phyloP scores from a whole-genome alignment of 2,113 vertebrate genomes.

The Sapayoa aenigma region DNA sequence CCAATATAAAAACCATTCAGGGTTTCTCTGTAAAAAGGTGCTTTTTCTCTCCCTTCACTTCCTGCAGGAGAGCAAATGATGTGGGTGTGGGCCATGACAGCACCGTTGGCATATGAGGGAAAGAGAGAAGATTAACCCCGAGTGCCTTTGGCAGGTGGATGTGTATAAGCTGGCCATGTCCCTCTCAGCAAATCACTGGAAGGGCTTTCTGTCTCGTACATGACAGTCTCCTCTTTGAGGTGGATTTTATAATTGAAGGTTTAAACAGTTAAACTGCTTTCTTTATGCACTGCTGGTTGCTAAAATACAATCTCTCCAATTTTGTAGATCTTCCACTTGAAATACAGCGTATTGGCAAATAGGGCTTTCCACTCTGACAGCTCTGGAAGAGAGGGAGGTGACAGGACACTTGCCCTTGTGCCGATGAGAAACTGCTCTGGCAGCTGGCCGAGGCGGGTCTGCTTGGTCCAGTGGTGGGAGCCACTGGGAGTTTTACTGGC shows the following conservation, averaged over 20 bases:
- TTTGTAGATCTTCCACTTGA: slow-evolving; percentile 3
- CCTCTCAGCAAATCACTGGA: fast-evolving
- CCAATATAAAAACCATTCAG: not conserved
- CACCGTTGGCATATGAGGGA: no score
- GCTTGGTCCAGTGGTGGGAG: not conserved
- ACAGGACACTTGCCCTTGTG: not conserved
- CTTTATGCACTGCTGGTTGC: slow-evolving; percentile 49
- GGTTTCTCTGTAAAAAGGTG: not conserved
- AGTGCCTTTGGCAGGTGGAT: not conserved
- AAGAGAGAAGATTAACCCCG: fast-evolving
- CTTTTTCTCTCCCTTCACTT: not conserved
- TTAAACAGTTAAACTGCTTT: slow-evolving; percentile 13
- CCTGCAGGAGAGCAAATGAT: not conserved
- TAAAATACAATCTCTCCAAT: slow-evolving; percentile 34
- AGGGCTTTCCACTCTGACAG: not conserved
- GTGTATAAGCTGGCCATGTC: fast-evolving
- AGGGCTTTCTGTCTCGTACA: not conserved
- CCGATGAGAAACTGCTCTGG: fast-evolving
- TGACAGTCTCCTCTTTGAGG: not conserved
- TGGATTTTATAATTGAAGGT: not conserved
- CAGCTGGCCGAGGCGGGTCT: not conserved
- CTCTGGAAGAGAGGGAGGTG: not conserved
- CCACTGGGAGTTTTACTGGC: not conserved
- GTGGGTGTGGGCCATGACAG: not conserved
- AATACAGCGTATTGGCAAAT: not conserved